These are phyloP conservation scores for Hydrotaea cyrtoneurina DNA, from an alignment of 2,888 invertebrate genomes.

Conservation along the genomic window DNA sequence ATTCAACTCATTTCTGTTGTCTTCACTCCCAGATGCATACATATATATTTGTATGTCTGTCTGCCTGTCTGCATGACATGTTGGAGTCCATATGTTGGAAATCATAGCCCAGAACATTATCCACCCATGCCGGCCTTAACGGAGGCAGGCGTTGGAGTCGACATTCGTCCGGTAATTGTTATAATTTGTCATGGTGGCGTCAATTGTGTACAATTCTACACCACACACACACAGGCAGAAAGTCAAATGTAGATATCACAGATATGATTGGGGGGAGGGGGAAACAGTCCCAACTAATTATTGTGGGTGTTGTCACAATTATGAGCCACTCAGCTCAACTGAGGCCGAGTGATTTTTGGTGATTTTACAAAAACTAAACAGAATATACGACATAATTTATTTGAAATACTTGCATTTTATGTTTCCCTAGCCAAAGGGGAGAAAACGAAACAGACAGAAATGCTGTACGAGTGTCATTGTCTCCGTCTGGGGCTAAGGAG, in stretches of 20 bases:
- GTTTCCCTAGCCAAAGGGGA: background rate
- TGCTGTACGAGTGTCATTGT: background rate
- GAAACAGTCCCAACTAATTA: slow-evolving; percentile 54
- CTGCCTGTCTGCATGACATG: background rate
- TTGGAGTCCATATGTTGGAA: slow-evolving; percentile 7
- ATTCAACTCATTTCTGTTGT: too few relatives aligned
- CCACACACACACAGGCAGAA: slow-evolving; percentile 3
- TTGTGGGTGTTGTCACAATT: slow-evolving; percentile 65
- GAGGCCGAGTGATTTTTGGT: background rate
- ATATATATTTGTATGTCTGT: too few relatives aligned
- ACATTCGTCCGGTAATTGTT: slow-evolving; percentile 46
- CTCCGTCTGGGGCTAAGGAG: background rate
- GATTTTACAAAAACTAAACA: background rate
- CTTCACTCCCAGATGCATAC: too few relatives aligned
- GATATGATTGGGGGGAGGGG: background rate
- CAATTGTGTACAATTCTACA: slow-evolving; percentile 46
- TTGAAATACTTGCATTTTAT: background rate
- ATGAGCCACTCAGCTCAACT: slow-evolving; percentile 53
- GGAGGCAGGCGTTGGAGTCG: background rate
- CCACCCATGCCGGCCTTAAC: background rate
- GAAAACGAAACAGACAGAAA: background rate
- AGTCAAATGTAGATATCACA: background rate
- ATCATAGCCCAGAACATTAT: background rate
- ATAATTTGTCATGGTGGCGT: slow-evolving; percentile 65
- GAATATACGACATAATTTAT: background rate